Percentiles rank a stretch among this genome's conserved stretches.
Evolutionary conservation across 1,140 invertebrate genomes (phyloP).

Genomic region (Mamestra configurata): DNA sequence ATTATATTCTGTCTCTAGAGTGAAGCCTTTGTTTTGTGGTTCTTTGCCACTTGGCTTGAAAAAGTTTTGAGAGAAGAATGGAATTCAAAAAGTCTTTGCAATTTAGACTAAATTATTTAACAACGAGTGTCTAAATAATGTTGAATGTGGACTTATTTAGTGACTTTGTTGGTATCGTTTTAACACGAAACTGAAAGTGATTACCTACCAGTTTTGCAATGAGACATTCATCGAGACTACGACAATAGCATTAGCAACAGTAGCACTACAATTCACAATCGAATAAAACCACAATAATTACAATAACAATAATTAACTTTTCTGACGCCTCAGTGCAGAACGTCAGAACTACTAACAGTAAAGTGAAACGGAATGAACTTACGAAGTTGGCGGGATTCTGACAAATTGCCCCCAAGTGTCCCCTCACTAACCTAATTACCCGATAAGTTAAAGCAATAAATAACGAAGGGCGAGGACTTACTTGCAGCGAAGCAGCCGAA

Average conservation of each 20-base stretch:
- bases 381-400: constrained; percentile 71
- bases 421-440: constrained; percentile 79
- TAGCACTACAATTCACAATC: background rate
- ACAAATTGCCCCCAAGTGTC: constrained; percentile 79
- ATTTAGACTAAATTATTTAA: background rate
- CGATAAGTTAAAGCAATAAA: constrained; percentile 77
- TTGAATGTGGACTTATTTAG: too few species aligned
- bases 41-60: background rate
- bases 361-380: constrained; percentile 63
- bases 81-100: too few species aligned
- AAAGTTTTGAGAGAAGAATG: background rate
- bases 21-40: background rate
- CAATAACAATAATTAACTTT: background rate
- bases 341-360: constrained; percentile 53
- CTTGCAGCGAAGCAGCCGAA: constrained; percentile 16
- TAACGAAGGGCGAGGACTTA: constrained; percentile 56
- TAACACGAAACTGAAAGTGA: too few species aligned
- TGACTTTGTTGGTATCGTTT: too few species aligned
- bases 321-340: constrained; percentile 14
- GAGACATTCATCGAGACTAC: too few species aligned
- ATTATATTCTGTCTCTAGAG: constrained; percentile 34
- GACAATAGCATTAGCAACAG: too few species aligned
- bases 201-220: too few species aligned
- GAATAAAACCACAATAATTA: constrained; percentile 11
- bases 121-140: too few species aligned